Conservation (phyloP, 2,888 invertebrate species). For the Tetanocera ferruginea region DNA sequence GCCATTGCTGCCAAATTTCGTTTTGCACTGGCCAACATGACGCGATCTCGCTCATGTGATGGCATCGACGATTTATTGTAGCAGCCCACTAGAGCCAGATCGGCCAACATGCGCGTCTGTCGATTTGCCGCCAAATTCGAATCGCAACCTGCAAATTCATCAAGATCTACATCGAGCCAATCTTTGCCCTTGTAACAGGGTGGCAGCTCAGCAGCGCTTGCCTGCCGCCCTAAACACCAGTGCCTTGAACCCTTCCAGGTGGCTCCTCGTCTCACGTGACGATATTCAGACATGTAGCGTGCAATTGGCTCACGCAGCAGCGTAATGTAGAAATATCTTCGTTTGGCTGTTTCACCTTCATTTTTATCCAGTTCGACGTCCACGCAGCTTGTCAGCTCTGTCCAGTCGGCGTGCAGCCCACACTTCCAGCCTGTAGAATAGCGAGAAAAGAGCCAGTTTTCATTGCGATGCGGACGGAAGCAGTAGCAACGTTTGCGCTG, state of each 20-base stretch:
- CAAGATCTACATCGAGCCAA: slow-evolving; percentile 91
- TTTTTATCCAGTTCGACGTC: slow-evolving; percentile 91
- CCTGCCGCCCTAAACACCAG: slow-evolving; percentile 81
- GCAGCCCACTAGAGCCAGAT: slow-evolving; percentile 94
- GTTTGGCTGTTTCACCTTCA: slow-evolving; percentile 84
- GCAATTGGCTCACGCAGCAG: slow-evolving; percentile 93
- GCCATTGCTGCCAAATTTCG: slow-evolving; percentile 95
- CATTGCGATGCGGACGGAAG: slow-evolving; percentile 91
- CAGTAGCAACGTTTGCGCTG: slow-evolving; percentile 91
- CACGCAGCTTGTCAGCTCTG: slow-evolving; percentile 93
- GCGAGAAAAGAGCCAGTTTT: slow-evolving; percentile 97
- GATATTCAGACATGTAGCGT: slow-evolving; percentile 94
- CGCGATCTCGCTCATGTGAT: slow-evolving; percentile 80
- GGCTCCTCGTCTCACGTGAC: slow-evolving; percentile 96
- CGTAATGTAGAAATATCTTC: slow-evolving; percentile 96
- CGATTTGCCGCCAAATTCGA: slow-evolving; percentile 96
- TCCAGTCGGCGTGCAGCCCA: slow-evolving; percentile 98
- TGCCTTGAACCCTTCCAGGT: slow-evolving; percentile 92
- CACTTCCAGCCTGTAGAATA: slow-evolving; percentile 99
- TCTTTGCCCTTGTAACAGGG: slow-evolving; percentile 81
- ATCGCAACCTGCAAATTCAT: slow-evolving; percentile 91
- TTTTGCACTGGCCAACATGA: slow-evolving; percentile 95
- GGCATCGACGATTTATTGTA: slow-evolving; percentile 89
- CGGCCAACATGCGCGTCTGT: slow-evolving; percentile 98
- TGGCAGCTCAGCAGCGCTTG: slow-evolving; percentile 86